Evolutionary conservation across 1,140 invertebrate species (phyloP), one percentile per base, ranked within the genome.

Genomic region (Epicauta chinensis): DNA sequence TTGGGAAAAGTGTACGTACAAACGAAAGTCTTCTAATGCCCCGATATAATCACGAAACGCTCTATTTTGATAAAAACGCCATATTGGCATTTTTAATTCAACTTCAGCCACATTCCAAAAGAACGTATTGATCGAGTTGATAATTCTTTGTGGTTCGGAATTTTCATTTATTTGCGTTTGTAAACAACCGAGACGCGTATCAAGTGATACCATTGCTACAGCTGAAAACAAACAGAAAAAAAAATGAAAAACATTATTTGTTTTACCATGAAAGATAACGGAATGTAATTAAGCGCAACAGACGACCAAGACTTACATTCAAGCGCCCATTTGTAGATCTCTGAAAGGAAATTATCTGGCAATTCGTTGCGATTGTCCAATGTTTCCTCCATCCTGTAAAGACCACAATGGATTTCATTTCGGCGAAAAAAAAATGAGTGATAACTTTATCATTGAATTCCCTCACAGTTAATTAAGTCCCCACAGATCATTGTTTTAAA

Each of bases 291-390:
- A n/a, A n/a, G n/a, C n/a, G n/a, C n/a, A n/a, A n/a, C n/a, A 5
- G 23, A 12, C 0, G 12, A 11, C 2, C 1, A 35, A 34, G 15
- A 38, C 84, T 84, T 75, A 91, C 89, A 91, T 79, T 93, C 90
- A 23, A 93, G 73, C 1, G 89, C 86, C 86, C 89, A 89, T 77
- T 89, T 90, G 66, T 91, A 89, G 32, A 91, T 78, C 73, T 90
- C 87, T 51, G 82, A 85, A 36, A 90, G 73, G 73, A 89, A 91
- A 67, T 89, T 77, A 12, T 76, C 76, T 11, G 87, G 87, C 54
- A 89, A 71, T 63, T 90, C 83, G 30, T 76, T 68, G 39, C 82
- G 77, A 38, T 78, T 66, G 65, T 87, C 75, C 48, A 81, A 73
- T 66, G 87, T 81, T 54, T 73, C 71, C 52, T 82, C 77, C 63